phyloP scores from a whole-genome alignment of 2,113 vertebrate genomes.

The Cephalopholis sonnerati region DNA sequence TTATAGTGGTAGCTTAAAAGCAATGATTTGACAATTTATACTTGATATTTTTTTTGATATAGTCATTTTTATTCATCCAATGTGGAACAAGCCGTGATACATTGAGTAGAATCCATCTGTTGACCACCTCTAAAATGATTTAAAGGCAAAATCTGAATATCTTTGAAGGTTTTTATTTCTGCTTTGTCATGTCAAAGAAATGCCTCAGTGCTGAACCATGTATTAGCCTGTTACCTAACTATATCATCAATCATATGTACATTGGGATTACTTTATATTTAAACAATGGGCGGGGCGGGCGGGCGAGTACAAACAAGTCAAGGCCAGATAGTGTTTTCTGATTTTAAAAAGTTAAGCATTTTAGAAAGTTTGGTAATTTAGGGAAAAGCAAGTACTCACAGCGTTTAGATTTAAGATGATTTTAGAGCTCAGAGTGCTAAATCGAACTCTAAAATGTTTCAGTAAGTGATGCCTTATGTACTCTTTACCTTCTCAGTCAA shows the following conservation, averaged over 20 bases:
- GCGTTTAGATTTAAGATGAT: too few relatives aligned
- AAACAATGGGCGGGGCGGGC: not conserved
- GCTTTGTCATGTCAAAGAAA: not conserved
- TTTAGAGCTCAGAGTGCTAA: not conserved
- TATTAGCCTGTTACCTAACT: not conserved
- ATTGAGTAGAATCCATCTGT: too few relatives aligned
- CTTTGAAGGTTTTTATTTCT: too few relatives aligned
- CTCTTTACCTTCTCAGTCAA: slow-evolving; percentile 14
- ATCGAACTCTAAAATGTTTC: not conserved
- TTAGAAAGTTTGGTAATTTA: not conserved
- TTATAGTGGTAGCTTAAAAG: too few relatives aligned
- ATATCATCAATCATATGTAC: not conserved
- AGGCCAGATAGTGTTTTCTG: not conserved
- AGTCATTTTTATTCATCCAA: too few relatives aligned
- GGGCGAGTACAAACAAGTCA: not conserved
- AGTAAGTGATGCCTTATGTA: slow-evolving; percentile 19
- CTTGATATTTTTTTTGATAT: too few relatives aligned
- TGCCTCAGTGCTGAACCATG: not conserved
- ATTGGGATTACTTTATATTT: not conserved
- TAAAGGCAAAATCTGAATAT: too few relatives aligned
- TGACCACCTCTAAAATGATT: too few relatives aligned
- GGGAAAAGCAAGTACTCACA: too few relatives aligned
- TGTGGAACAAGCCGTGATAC: too few relatives aligned
- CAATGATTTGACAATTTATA: too few relatives aligned
- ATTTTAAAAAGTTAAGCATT: not conserved